A percentile compares a stretch with the other conserved stretches of the same genome.
Evolutionary conservation across 2,113 vertebrate genomes (phyloP).

Genomic region (Sapajus apella): DNA sequence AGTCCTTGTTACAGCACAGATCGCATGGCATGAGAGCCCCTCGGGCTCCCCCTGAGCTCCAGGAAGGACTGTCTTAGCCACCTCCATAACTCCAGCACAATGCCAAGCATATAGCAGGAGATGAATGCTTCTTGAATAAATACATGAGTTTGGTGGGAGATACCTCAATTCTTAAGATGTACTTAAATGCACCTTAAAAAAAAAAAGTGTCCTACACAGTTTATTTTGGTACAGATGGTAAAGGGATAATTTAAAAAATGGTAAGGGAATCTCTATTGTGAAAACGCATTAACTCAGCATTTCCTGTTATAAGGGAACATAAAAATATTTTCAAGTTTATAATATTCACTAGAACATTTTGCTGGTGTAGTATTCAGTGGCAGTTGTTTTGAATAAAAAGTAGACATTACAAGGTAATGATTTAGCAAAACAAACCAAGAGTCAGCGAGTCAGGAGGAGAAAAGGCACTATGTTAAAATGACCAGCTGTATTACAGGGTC

Average conservation of each 20-base stretch:
- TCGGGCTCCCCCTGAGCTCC: neutral
- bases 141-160: neutral
- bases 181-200: neutral
- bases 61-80: neutral
- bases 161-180: slow-evolving; percentile 21
- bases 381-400: slow-evolving; percentile 76
- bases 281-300: neutral
- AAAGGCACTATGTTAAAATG: slow-evolving; percentile 31
- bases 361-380: neutral
- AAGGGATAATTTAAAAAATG: neutral
- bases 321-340: neutral
- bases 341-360: neutral
- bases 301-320: neutral
- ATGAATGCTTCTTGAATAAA: neutral
- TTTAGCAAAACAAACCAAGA: slow-evolving; percentile 70
- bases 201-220: neutral
- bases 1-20: neutral
- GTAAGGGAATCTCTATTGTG: neutral
- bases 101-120: neutral
- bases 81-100: neutral
- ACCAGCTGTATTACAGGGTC: slow-evolving; percentile 32
- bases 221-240: neutral
- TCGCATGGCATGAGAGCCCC: neutral
- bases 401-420: slow-evolving; percentile 67
- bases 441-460: slow-evolving; percentile 18